These are phyloP conservation scores for Vimba vimba DNA, from an alignment of 2,113 vertebrate species.

Conservation along the genomic window DNA sequence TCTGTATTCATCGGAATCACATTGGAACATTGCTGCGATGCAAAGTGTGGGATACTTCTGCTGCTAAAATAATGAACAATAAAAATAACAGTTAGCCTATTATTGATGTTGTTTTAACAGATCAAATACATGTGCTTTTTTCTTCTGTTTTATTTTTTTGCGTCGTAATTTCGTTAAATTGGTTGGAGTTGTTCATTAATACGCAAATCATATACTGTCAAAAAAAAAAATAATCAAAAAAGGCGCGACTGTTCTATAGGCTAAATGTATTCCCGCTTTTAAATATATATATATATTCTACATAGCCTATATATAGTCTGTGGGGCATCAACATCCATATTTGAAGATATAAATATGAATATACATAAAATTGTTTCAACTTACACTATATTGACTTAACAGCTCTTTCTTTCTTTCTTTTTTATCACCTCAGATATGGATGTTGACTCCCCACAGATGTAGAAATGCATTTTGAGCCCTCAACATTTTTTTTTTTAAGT, in stretches of 20 bases:
- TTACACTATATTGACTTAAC: no score
- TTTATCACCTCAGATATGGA: neutral
- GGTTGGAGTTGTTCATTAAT: neutral
- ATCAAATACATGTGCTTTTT: neutral
- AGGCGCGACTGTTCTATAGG: neutral
- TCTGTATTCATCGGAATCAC: neutral
- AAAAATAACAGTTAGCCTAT: neutral
- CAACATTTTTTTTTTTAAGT: no score
- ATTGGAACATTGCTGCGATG: neutral
- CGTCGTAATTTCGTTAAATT: neutral
- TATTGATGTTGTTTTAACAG: neutral
- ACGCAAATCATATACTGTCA: neutral
- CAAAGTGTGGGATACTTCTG: neutral
- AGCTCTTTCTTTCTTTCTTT: slow-evolving; percentile 9
- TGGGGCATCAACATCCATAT: neutral
- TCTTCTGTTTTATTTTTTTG: neutral
- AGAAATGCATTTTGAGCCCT: no score
- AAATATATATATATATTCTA: neutral
- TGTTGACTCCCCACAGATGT: no score
- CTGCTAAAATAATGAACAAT: neutral
- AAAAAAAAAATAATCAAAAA: neutral
- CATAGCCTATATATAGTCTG: neutral
- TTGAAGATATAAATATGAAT: neutral
- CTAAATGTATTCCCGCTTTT: neutral
- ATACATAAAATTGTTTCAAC: neutral